Evolutionary conservation across 2,113 vertebrate species (phyloP).

Genomic region (Morone chrysops): DNA sequence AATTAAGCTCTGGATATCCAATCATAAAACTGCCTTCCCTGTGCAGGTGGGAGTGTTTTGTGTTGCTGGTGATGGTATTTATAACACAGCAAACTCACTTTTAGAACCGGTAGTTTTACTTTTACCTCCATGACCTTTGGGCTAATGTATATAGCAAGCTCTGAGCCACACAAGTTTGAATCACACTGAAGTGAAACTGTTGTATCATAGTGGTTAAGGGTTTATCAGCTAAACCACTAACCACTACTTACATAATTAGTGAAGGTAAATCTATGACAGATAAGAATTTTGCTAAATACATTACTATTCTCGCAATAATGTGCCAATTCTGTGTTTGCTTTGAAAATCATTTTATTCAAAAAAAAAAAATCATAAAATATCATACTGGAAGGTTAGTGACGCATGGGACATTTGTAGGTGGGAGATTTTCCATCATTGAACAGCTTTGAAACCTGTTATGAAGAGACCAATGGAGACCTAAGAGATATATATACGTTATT

Average conservation of each 20-base stretch:
- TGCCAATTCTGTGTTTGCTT: background rate
- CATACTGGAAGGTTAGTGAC: background rate
- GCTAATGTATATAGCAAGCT: background rate
- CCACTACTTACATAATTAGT: background rate
- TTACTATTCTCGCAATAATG: background rate
- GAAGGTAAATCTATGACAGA: background rate
- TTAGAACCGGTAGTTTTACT: background rate
- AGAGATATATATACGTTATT: background rate
- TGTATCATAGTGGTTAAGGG: background rate
- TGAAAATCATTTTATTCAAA: background rate
- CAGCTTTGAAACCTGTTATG: background rate
- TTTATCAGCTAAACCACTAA: background rate
- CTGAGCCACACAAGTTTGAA: background rate
- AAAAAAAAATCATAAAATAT: background rate
- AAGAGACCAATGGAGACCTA: background rate
- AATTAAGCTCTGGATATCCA: background rate
- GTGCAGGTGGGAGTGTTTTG: background rate
- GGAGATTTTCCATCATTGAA: background rate
- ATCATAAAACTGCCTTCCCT: background rate
- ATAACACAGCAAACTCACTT: no score
- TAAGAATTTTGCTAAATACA: slow-evolving; percentile 1
- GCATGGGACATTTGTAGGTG: no score
- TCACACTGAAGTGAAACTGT: slow-evolving; percentile 22
- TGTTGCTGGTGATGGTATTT: background rate
- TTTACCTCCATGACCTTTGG: background rate